These are phyloP conservation scores for Channallabes apus DNA, from an alignment of 2,797 vertebrate species.

Conservation along the genomic window DNA sequence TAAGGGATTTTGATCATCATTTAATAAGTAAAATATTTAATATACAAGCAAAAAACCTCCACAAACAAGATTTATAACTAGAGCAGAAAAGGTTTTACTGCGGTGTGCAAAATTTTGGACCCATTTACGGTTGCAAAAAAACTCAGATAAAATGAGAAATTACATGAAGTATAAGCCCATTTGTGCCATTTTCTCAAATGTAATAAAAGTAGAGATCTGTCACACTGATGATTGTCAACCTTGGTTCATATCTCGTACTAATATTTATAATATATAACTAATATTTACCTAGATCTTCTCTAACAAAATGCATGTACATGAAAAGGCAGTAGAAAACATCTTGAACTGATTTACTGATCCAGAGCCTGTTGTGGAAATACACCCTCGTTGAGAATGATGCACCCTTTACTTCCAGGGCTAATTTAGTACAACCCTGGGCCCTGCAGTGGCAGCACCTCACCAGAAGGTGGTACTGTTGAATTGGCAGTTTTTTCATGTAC, in stretches of 20 bases:
- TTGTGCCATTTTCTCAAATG: no score
- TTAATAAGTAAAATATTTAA: not conserved
- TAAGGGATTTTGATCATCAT: not conserved
- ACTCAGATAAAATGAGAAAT: not conserved
- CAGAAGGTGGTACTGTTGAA: not conserved
- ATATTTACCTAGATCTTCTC: not conserved
- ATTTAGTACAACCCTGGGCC: constrained; percentile 7
- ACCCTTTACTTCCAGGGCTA: not conserved
- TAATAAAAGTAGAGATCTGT: not conserved
- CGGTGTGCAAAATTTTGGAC: not conserved
- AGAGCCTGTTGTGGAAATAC: not conserved
- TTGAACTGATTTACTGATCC: not conserved
- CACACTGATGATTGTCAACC: not conserved
- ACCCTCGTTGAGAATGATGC: not conserved
- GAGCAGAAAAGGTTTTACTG: not conserved
- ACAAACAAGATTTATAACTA: not conserved
- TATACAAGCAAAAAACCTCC: not conserved
- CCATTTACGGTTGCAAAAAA: not conserved
- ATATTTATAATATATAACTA: no score
- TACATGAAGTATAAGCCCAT: no score
- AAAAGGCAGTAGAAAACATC: not conserved
- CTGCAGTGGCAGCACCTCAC: not conserved
- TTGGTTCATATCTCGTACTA: no score
- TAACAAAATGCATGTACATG: not conserved
- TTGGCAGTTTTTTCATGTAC: not conserved